phyloP scores from a whole-genome alignment of 2,113 vertebrate genomes.

The Rhabdomys dilectus region DNA sequence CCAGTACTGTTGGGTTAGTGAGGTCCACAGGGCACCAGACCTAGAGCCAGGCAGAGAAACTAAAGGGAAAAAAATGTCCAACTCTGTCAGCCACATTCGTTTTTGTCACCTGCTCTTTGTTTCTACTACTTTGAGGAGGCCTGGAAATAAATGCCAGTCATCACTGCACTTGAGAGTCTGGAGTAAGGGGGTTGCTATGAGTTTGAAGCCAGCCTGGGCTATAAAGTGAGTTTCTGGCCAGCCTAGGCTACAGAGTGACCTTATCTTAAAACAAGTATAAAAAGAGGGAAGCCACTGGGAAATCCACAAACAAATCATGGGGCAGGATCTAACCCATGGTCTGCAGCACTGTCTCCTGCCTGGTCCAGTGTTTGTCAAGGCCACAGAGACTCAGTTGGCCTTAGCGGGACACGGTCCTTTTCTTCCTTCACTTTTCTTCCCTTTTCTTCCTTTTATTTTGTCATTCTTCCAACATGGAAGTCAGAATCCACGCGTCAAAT shows the following conservation, averaged over 20 bases:
- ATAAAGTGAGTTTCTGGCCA: not conserved
- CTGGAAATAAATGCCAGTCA: no score
- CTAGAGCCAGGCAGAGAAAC: not conserved
- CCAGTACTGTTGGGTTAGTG: not conserved
- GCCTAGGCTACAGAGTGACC: not conserved
- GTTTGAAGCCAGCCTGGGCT: not conserved
- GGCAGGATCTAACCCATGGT: not conserved
- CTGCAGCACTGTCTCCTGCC: not conserved
- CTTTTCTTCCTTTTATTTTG: conserved; percentile 9
- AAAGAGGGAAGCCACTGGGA: not conserved
- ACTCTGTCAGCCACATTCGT: not conserved
- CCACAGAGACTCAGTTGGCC: not conserved
- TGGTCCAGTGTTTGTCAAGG: not conserved
- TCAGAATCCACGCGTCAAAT: not conserved
- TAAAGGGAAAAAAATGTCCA: not conserved
- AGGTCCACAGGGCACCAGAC: not conserved
- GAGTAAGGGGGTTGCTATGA: not conserved
- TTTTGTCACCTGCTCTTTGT: not conserved
- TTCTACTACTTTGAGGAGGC: not conserved
- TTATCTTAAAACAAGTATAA: not conserved
- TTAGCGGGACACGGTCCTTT: not conserved
- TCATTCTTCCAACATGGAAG: not conserved
- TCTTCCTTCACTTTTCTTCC: conserved; percentile 5
- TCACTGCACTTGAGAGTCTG: not conserved
- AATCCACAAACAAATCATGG: not conserved